Base-by-base conservation (phyloP, 1,140 invertebrate species). In the Lordiphosa stackelbergi region DNA sequence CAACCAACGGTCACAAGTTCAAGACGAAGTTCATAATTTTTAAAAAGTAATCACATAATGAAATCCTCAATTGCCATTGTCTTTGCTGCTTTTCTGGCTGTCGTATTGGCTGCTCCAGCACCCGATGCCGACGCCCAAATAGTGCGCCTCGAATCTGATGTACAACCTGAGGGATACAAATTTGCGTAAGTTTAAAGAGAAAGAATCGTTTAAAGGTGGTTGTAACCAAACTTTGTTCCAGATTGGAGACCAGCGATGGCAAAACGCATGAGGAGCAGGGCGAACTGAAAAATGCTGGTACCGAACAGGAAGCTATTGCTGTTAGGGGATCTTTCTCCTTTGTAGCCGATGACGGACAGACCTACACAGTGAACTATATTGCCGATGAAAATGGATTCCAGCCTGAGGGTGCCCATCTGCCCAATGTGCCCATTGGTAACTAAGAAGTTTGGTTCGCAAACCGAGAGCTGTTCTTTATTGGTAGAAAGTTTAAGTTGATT, bases 311-410 rank as follows among this genome's bases (percentile, higher is more conserved):
- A 48, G 64, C 89, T 2, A 85, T 93, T 7, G 87, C 85, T 3
- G 92, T 93, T 13, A 88, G 88, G 8, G 92, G 92, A 9, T 89
- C 89, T 53, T 93, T 85, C 89, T 88, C 88, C 31, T 93, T 90
- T 88, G 75, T 89, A 8, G 92, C 88, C 31, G 88, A 90, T 19
- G 93, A 94, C 38, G 93, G 94, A 16, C 88, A 91, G 56, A 87
- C 90, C 13, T 92, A 93, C 74, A 89, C 90, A 55, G 89, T 95
- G 41, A 90, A 90, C 31, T 95, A 93, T 88, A 88, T 92, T 35
- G 93, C 94, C 37, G 94, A 95, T 83, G 93, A 95, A 88, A 93
- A 93, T 73, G 93, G 93, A 31, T 95, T 93, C 90, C 91, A 92
- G 71, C 92, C 93, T 35, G 89, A 92, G 85, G 93, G 92, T 22